phyloP scores from a whole-genome alignment of 2,888 invertebrate genomes.

The Dusona sp. region DNA sequence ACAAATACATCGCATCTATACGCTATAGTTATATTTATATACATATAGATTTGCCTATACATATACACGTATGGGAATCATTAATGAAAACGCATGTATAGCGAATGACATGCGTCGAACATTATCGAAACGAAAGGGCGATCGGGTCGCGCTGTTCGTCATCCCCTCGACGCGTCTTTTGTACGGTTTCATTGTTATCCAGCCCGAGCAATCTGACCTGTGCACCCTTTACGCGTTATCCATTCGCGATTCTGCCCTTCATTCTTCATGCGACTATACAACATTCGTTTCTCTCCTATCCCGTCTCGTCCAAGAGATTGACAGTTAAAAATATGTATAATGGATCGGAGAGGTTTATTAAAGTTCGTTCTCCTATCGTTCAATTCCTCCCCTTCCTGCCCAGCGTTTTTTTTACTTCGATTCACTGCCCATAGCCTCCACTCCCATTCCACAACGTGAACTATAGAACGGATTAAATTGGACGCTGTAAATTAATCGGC shows the following conservation, averaged over 20 bases:
- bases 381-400: not conserved
- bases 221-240: slow-evolving; percentile 76
- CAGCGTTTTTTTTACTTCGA: not conserved
- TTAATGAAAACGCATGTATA: slow-evolving; percentile 48
- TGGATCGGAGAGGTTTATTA: slow-evolving; percentile 74
- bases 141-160: slow-evolving; percentile 57
- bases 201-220: slow-evolving; percentile 78
- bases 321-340: slow-evolving; percentile 85
- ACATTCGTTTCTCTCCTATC: slow-evolving; percentile 43
- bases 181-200: slow-evolving; percentile 79
- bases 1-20: slow-evolving; percentile 38
- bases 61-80: slow-evolving; percentile 30
- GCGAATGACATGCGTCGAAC: slow-evolving; percentile 37
- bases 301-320: slow-evolving; percentile 76
- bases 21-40: not conserved
- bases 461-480: slow-evolving; percentile 81
- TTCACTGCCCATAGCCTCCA: slow-evolving; percentile 19
- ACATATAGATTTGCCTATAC: not conserved
- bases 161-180: slow-evolving; percentile 76
- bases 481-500: slow-evolving; percentile 84
- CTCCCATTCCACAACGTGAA: slow-evolving; percentile 6
- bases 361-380: slow-evolving; percentile 17
- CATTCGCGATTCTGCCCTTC: slow-evolving; percentile 69
- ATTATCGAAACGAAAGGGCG: slow-evolving; percentile 67
- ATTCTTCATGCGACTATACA: slow-evolving; percentile 68